These are phyloP conservation scores for Notamacropus eugenii DNA, from an alignment of 2,797 vertebrate genomes.

Conservation along the genomic window DNA sequence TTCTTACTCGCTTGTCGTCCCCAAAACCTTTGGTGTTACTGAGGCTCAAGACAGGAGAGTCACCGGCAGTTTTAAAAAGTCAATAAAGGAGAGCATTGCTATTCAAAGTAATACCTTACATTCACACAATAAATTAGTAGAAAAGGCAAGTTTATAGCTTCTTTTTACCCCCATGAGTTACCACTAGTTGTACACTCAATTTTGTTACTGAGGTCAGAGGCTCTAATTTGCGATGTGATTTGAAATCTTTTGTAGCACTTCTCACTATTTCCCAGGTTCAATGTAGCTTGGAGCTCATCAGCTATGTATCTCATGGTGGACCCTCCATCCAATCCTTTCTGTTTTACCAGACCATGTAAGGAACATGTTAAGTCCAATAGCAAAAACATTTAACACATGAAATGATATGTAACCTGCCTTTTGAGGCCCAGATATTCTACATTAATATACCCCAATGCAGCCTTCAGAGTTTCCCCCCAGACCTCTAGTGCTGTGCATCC, in stretches of 20 bases:
- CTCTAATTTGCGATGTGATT: constrained; percentile 10
- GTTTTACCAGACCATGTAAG: neutral
- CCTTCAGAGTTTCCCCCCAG: neutral
- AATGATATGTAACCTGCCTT: neutral
- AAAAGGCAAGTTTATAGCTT: neutral
- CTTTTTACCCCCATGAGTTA: neutral
- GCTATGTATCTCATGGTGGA: neutral
- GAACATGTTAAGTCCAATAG: neutral
- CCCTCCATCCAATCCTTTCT: neutral
- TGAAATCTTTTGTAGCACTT: neutral
- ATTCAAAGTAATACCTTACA: neutral
- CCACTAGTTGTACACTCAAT: neutral
- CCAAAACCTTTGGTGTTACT: neutral
- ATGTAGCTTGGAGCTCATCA: neutral
- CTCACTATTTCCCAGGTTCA: neutral
- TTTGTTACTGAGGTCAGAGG: neutral
- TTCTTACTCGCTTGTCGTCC: neutral
- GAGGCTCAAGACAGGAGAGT: neutral
- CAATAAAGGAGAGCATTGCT: neutral
- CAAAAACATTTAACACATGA: neutral
- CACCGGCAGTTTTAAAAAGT: neutral
- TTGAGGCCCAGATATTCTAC: neutral
- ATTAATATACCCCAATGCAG: neutral
- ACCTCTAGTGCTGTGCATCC: neutral
- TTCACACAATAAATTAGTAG: neutral